Conservation (phyloP, 2,888 invertebrate species). For the Pristionchus maxplancki region DNA sequence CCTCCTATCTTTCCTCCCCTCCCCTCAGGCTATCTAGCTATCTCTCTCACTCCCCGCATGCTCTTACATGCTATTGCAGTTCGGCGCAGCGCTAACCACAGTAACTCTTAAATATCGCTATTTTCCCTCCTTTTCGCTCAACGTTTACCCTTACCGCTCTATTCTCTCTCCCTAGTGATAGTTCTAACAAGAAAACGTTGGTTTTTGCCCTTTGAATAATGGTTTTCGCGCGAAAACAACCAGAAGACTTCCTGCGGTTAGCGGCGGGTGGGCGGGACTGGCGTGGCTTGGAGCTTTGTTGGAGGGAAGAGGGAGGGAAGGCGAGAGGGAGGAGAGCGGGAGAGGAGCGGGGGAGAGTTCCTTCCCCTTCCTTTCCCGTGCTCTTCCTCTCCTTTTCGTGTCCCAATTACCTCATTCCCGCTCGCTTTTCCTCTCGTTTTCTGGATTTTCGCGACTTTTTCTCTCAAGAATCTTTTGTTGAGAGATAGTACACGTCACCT, state of each 20-base stretch:
- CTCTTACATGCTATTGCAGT: neutral
- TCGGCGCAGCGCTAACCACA: too few relatives aligned
- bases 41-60: neutral
- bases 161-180: neutral
- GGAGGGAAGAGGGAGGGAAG: constrained; percentile 22
- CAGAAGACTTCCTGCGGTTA: neutral
- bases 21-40: too few relatives aligned
- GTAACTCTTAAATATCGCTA: too few relatives aligned
- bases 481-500: neutral
- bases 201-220: neutral
- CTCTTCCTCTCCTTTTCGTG: neutral
- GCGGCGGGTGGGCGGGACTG: neutral
- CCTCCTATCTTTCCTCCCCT: neutral
- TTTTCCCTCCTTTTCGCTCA: neutral
- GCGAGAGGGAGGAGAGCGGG: neutral
- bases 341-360: neutral
- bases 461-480: neutral
- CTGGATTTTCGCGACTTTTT: neutral
- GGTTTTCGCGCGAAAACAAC: neutral
- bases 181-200: neutral
- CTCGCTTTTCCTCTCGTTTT: neutral
- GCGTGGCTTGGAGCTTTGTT: neutral
- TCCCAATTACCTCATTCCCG: neutral
- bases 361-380: neutral
- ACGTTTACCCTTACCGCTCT: neutral